Conservation (phyloP, 2,113 vertebrate species). For the Parus major region DNA sequence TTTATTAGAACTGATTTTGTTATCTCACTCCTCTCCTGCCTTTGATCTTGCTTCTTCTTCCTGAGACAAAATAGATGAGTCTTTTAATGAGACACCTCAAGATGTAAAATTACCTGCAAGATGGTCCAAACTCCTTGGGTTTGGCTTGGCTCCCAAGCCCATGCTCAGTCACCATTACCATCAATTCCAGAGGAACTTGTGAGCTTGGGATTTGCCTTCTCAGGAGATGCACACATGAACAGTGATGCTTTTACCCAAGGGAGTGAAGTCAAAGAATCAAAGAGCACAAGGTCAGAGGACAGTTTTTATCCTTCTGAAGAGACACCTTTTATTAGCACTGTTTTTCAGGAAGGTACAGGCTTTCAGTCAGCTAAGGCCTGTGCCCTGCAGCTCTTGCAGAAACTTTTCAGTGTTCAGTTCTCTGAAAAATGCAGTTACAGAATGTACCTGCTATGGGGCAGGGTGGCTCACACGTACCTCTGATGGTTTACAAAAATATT, state of each 20-base stretch:
- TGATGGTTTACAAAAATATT: not conserved
- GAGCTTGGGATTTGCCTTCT: not conserved
- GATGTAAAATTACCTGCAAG: conserved; percentile 5
- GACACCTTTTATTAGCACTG: not conserved
- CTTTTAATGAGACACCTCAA: not conserved
- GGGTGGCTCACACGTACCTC: not conserved
- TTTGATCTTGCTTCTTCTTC: not conserved
- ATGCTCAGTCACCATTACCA: not conserved
- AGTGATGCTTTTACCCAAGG: not conserved
- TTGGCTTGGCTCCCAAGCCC: not conserved
- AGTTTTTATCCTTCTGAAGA: conserved; percentile 1
- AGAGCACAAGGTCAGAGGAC: not conserved
- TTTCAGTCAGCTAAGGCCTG: not conserved
- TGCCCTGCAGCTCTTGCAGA: not conserved
- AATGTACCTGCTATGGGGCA: not conserved
- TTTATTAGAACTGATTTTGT: conserved; percentile 10
- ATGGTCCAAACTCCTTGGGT: not conserved
- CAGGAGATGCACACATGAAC: not conserved
- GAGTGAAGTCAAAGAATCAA: not conserved
- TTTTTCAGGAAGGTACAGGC: not conserved
- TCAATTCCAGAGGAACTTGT: not conserved
- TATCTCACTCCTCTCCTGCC: not conserved
- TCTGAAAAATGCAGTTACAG: not conserved
- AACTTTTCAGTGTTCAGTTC: not conserved
- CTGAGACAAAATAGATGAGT: not conserved